Percentiles rank a stretch among this genome's conserved stretches.
These are phyloP conservation scores for Chelon auratus DNA, from an alignment of 2,797 vertebrate species.

Conservation along the genomic window DNA sequence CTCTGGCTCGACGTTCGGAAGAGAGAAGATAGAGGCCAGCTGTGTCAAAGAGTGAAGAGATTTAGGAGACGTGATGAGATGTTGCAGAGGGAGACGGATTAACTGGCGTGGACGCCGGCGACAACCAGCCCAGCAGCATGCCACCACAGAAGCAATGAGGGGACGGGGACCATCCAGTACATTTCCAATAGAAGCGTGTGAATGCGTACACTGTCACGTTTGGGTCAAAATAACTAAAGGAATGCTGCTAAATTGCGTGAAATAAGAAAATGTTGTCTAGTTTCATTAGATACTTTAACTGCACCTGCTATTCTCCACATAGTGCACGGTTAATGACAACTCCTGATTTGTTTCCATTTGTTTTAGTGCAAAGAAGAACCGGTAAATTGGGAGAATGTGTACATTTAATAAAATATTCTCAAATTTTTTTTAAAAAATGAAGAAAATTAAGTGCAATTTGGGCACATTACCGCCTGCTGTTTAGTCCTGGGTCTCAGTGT, in stretches of 20 bases:
- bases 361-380: too few relatives aligned
- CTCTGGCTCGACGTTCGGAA: not conserved
- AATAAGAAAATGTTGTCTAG: not conserved
- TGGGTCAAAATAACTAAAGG: not conserved
- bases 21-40: not conserved
- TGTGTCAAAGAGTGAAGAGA: constrained; percentile 73
- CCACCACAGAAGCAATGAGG: constrained; percentile 51
- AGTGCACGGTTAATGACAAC: too few relatives aligned
- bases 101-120: constrained; percentile 13
- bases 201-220: not conserved
- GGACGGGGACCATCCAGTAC: constrained; percentile 57
- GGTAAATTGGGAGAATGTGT: too few relatives aligned
- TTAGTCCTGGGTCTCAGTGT: too few relatives aligned
- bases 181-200: constrained; percentile 70
- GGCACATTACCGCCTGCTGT: too few relatives aligned
- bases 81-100: not conserved
- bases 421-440: too few relatives aligned
- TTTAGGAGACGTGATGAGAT: constrained; percentile 33
- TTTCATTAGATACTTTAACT: not conserved
- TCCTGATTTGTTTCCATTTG: too few relatives aligned
- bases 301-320: not conserved
- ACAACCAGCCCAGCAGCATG: constrained; percentile 52
- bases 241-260: too few relatives aligned
- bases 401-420: too few relatives aligned
- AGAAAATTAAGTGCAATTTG: too few relatives aligned